These are phyloP conservation scores for Luperina nickerlii DNA, from an alignment of 2,888 invertebrate species.

Conservation along the genomic window DNA sequence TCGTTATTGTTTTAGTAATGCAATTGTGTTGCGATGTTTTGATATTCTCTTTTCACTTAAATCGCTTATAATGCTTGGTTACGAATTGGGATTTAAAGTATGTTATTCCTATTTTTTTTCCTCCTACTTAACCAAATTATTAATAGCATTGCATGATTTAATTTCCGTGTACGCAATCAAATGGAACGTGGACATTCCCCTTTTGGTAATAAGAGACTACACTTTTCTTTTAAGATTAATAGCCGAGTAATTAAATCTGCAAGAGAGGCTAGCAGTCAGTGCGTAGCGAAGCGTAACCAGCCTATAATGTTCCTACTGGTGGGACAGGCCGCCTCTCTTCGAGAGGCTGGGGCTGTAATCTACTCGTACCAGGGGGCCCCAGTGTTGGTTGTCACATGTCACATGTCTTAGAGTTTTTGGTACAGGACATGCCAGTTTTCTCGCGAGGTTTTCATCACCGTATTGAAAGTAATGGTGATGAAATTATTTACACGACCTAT, in stretches of 20 bases:
- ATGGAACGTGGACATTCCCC: background rate
- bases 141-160: background rate
- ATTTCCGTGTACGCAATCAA: background rate
- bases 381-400: too few relatives aligned
- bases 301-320: too few relatives aligned
- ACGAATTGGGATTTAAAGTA: too few relatives aligned
- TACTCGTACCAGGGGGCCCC: too few relatives aligned
- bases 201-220: background rate
- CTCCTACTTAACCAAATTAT: background rate
- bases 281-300: too few relatives aligned
- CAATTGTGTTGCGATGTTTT: constrained; percentile 1
- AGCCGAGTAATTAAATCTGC: background rate
- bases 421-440: too few relatives aligned
- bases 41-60: background rate
- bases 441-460: too few relatives aligned
- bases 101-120: background rate
- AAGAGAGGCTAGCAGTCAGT: background rate
- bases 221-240: background rate
- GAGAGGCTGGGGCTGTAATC: too few relatives aligned
- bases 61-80: background rate
- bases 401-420: too few relatives aligned
- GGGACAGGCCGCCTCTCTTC: too few relatives aligned
- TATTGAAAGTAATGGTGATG: too few relatives aligned
- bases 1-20: constrained; percentile 41
- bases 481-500: background rate